phyloP scores from a whole-genome alignment of 2,888 invertebrate genomes.

The Agrotis puta region DNA sequence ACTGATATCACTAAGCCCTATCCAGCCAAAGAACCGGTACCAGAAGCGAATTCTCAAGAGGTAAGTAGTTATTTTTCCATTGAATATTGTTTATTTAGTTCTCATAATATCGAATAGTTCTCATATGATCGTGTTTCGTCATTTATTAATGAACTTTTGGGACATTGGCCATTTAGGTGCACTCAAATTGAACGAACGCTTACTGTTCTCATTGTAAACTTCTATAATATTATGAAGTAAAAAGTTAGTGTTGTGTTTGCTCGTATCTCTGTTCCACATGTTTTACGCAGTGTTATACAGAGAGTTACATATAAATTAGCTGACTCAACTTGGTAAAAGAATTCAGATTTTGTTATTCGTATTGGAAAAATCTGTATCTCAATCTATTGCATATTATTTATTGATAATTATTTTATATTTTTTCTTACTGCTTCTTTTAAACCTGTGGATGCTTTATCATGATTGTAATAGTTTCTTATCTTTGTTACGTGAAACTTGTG shows the following conservation, averaged over 20 bases:
- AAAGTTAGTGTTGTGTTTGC: neutral
- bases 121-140: neutral
- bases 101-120: too few relatives aligned
- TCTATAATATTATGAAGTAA: neutral
- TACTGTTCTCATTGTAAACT: neutral
- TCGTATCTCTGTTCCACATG: neutral
- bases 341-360: too few relatives aligned
- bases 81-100: neutral
- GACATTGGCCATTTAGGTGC: neutral
- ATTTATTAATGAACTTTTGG: neutral
- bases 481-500: neutral
- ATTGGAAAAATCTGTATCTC: too few relatives aligned
- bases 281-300: neutral
- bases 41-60: constrained; percentile 83
- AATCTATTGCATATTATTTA: too few relatives aligned
- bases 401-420: too few relatives aligned
- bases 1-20: constrained; percentile 90
- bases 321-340: too few relatives aligned
- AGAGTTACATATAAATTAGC: too few relatives aligned
- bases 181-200: constrained; percentile 6
- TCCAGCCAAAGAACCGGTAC: constrained; percentile 88
- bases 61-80: constrained; percentile 68
- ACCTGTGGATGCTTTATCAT: neutral
- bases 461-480: neutral
- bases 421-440: constrained; percentile 2